These are phyloP conservation scores for Maniola jurtina DNA, from an alignment of 1,140 invertebrate genomes.

Conservation along the genomic window DNA sequence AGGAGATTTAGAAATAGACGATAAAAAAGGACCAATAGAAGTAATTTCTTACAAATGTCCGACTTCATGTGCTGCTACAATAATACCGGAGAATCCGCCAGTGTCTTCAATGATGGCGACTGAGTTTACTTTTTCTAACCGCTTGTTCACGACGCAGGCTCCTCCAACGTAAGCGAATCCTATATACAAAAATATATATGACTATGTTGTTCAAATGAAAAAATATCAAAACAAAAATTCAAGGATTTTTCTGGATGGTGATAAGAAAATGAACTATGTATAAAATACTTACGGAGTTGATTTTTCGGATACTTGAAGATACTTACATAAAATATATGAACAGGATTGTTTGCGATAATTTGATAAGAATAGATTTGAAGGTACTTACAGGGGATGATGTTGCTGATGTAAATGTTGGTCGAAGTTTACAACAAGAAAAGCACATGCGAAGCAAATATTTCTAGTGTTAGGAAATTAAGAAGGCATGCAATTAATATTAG, in stretches of 20 bases:
- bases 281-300: conserved; percentile 1
- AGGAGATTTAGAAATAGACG: too few relatives aligned
- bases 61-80: conserved; percentile 97
- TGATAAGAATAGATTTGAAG: conserved; percentile 20
- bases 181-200: conserved; percentile 58
- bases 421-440: conserved; percentile 10
- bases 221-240: conserved; percentile 22
- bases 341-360: conserved; percentile 3
- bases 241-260: neutral
- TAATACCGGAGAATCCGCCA: conserved; percentile 96
- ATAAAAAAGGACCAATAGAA: neutral
- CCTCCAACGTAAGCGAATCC: conserved; percentile 97
- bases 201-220: conserved; percentile 3
- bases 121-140: conserved; percentile 96
- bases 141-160: conserved; percentile 96
- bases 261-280: conserved; percentile 18
- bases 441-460: conserved; percentile 25
- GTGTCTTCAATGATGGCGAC: conserved; percentile 98
- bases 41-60: conserved; percentile 93
- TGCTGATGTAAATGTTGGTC: conserved; percentile 9
- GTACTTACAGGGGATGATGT: conserved; percentile 29
- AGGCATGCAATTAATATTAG: conserved; percentile 24
- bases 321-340: conserved; percentile 20
- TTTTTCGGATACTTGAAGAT: neutral
- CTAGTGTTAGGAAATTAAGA: conserved; percentile 26